Percentiles rank a stretch among this genome's conserved stretches.
These are phyloP conservation scores for Drosophila barbarae DNA, from an alignment of 2,888 invertebrate species.

Conservation along the genomic window DNA sequence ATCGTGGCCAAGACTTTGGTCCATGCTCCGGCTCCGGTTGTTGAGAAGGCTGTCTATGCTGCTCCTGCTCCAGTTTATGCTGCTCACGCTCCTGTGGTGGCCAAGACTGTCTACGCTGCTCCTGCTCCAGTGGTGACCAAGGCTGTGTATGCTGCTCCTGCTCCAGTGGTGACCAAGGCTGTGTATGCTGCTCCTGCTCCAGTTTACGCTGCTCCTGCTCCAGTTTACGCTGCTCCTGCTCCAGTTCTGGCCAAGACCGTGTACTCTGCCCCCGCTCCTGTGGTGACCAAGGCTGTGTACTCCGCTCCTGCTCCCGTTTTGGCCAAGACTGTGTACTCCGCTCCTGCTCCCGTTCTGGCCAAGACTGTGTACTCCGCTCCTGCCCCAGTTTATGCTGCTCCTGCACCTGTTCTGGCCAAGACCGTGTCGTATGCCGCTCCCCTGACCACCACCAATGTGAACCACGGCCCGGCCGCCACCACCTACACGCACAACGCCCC, in stretches of 20 bases:
- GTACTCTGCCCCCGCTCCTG: slow-evolving; percentile 70
- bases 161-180: slow-evolving; percentile 52
- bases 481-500: slow-evolving; percentile 78
- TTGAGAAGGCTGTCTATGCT: slow-evolving; percentile 66
- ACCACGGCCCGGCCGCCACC: slow-evolving; percentile 68
- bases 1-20: slow-evolving; percentile 52
- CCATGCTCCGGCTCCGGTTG: slow-evolving; percentile 68
- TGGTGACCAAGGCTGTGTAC: slow-evolving; percentile 59
- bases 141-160: slow-evolving; percentile 60
- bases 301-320: slow-evolving; percentile 48
- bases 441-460: slow-evolving; percentile 62
- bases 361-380: slow-evolving; percentile 21
- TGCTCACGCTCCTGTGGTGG: slow-evolving; percentile 26
- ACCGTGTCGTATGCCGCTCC: slow-evolving; percentile 43
- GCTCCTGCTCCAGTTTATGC: slow-evolving; percentile 39
- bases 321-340: slow-evolving; percentile 25
- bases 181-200: slow-evolving; percentile 20
- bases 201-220: slow-evolving; percentile 36
- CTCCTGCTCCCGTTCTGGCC: slow-evolving; percentile 25
- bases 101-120: slow-evolving; percentile 33
- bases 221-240: slow-evolving; percentile 37
- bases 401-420: slow-evolving; percentile 45
- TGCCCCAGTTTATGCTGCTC: slow-evolving; percentile 29
- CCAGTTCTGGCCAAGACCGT: slow-evolving; percentile 58
- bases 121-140: slow-evolving; percentile 67